Evolutionary conservation across 2,113 vertebrate species (phyloP), one percentile per base, ranked within the genome.

Genomic region (Caretta caretta): DNA sequence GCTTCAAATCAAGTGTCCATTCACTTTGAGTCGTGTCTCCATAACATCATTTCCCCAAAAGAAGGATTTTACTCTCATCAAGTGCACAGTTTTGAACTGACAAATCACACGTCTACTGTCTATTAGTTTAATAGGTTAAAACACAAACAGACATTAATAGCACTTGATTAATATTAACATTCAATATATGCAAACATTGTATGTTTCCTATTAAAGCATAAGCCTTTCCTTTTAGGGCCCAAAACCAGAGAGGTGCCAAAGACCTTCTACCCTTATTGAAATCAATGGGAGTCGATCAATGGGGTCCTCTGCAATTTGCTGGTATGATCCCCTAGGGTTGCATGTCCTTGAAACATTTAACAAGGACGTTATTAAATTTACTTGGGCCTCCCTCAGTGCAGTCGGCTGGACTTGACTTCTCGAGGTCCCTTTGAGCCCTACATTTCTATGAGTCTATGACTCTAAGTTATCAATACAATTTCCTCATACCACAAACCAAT

Each of bases 401-500:
- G 59, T 35, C 29, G 11, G 59, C 59, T 62, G 59, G 29, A 62
- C 29, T 35, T 31, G 59, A 62, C 29, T 62, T 35, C 59, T 62
- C 29, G 2, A 62, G 59, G 20, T 54, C 53, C 53, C 53, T 54
- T 20, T 7, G 7, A 54, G 53, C 31, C 59, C 59, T 62, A 62
- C 6, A 35, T 62, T 62, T 62, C 59, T 62, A 31, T 16, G 29
- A 35, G 29, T 62, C 29, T 62, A 35, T 3, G 13, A 31, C 14
- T 7, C 29, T 69, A 42, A 46, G 22, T 25, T 88, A 94, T 85
- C 53, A 59, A 87, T 80, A 86, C 93, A 90, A 83, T 87, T 94
- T 83, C 87, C 89, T 91, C 84, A 19, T 9, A 91, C 84, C 90
- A 97, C 57, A 83, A 92, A 79, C 87, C 93, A 96, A 95, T 1